Base-by-base conservation (phyloP, 2,888 invertebrate species). In the Phalangium opilio region DNA sequence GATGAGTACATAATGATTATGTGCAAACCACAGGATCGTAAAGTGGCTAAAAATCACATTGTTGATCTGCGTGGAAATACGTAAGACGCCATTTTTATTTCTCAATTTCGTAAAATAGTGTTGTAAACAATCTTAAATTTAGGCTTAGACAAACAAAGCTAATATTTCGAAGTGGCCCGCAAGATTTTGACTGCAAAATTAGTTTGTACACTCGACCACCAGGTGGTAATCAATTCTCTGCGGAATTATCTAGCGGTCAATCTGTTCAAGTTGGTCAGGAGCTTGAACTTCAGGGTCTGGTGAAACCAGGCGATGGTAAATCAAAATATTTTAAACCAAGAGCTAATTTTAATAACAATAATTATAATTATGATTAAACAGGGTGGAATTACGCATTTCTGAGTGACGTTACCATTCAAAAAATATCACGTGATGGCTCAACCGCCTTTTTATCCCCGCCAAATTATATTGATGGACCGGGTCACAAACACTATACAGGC, bases 371-470 rank as follows among this genome's bases (percentile, higher is more conserved):
- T 38, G 8, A 14, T 20, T 27, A 19, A 41, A 17, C 44, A 62
- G 62, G 62, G 7, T 62, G 62, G 62, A 56, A 60, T 41, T 61
- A 54, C 47, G 60, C 60, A 7, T 57, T 57, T 48, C 41, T 62
- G 43, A 58, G 58, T 19, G 61, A 62, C 41, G 59, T 62, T 15
- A 50, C 57, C 14, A 52, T 62, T 8, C 50, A 27, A 21, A 27
- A 8, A 33, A 8, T 15, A 15, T 33, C n/a, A 40, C 7, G 35
- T n/a, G 41, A 36, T 8, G n/a, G 33, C 17, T 2, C 47, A 39
- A 7, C 5, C 47, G 2, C 34, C 27, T 12, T 15, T 33, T 8
- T 41, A 41, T 20, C 40, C 43, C 7, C 12, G 8, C 27, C 27
- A 27, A 27, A 27, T 27, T 8, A 27, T 27, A 27, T 27, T 8